Evolutionary conservation across 2,113 vertebrate species (phyloP).

Genomic region (Clarias magur): DNA sequence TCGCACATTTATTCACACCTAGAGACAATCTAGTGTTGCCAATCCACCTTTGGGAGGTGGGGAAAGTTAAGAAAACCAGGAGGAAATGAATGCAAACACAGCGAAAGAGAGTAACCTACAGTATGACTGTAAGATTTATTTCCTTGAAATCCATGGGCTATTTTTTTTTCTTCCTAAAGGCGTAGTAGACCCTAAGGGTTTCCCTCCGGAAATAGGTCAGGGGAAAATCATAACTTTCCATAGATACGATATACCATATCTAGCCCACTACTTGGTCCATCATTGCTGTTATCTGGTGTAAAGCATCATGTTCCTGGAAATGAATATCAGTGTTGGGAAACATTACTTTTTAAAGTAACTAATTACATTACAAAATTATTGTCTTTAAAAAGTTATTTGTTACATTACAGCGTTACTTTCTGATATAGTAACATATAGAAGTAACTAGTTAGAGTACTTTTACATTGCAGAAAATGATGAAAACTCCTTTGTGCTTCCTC

Average conservation of each 20-base stretch:
- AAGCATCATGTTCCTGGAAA: constrained; percentile 6
- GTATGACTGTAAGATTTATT: background rate
- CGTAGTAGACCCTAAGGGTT: constrained; percentile 5
- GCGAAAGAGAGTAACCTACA: background rate
- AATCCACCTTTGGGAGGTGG: background rate
- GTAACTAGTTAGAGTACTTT: too few species aligned
- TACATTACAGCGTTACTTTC: too few species aligned
- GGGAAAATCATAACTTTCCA: background rate
- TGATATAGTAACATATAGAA: too few species aligned
- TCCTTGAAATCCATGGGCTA: background rate
- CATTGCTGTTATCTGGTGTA: background rate
- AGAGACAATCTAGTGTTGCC: background rate
- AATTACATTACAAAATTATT: too few species aligned
- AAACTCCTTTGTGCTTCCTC: too few species aligned
- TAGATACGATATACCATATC: background rate
- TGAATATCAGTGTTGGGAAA: too few species aligned
- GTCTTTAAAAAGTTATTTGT: too few species aligned
- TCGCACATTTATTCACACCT: background rate
- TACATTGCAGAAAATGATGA: too few species aligned
- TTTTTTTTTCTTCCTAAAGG: background rate
- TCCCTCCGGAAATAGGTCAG: background rate
- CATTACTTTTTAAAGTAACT: too few species aligned
- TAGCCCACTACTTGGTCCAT: background rate
- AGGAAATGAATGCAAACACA: background rate
- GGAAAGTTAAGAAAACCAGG: background rate